Percentiles rank a stretch among this genome's conserved stretches.
These are phyloP conservation scores for Callosobruchus maculatus DNA, from an alignment of 2,888 invertebrate genomes.

Conservation along the genomic window DNA sequence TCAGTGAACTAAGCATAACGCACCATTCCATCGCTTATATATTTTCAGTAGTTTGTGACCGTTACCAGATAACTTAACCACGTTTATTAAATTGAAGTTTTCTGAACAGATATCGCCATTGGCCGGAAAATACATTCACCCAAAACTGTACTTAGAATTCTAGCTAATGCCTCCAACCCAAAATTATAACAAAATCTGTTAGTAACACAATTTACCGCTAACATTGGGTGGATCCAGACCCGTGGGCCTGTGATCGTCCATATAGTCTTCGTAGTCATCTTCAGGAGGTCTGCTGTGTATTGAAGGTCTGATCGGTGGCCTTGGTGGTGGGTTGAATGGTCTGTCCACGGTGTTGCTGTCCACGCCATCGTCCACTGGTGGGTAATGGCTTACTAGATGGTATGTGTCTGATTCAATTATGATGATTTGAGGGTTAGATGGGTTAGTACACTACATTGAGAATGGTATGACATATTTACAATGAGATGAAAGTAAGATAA, in stretches of 20 bases:
- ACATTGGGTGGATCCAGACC: constrained; percentile 24
- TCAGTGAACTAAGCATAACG: too few relatives aligned
- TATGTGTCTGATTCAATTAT: constrained; percentile 39
- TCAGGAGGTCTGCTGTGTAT: neutral
- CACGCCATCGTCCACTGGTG: constrained; percentile 40
- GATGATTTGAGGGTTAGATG: neutral
- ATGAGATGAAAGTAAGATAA: neutral
- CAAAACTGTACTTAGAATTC: too few relatives aligned
- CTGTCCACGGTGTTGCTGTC: constrained; percentile 46
- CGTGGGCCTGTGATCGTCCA: constrained; percentile 21
- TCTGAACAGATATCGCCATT: too few relatives aligned
- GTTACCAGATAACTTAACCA: too few relatives aligned
- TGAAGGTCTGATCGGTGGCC: constrained; percentile 7
- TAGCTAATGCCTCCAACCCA: neutral
- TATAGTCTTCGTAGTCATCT: constrained; percentile 11
- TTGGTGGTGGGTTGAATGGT: constrained; percentile 32
- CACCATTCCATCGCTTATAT: too few relatives aligned
- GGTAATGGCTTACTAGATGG: constrained; percentile 48
- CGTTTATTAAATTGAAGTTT: too few relatives aligned
- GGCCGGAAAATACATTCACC: too few relatives aligned
- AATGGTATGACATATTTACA: neutral
- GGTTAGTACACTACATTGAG: neutral
- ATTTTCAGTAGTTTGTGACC: too few relatives aligned
- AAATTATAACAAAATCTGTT: constrained; percentile 2
- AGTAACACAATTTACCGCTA: constrained; percentile 30